Conservation (phyloP, 1,140 invertebrate species). For the Oryctes rhinoceros region DNA sequence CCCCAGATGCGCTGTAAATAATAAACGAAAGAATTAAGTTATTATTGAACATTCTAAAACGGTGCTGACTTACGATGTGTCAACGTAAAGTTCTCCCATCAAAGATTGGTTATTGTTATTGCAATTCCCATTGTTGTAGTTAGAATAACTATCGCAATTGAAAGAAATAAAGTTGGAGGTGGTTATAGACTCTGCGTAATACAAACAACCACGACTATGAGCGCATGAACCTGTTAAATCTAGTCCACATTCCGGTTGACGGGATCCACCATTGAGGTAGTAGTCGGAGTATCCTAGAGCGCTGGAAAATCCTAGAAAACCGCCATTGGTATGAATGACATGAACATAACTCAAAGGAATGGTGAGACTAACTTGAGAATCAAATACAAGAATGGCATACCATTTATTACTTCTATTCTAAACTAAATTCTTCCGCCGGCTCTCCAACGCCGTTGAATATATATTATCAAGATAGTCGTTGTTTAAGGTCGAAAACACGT, state of each 20-base stretch:
- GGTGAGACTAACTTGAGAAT: no score
- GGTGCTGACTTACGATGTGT: constrained; percentile 51
- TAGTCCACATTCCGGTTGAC: constrained; percentile 73
- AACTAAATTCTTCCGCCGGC: no score
- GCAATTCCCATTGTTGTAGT: constrained; percentile 65
- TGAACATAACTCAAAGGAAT: constrained; percentile 69
- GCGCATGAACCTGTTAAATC: constrained; percentile 65
- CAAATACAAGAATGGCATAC: no score
- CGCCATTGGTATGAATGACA: constrained; percentile 64
- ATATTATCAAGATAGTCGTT: no score
- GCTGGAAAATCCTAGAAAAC: constrained; percentile 67
- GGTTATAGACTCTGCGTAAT: constrained; percentile 68
- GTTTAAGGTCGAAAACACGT: no score
- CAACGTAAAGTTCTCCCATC: constrained; percentile 67
- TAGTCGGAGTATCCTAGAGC: constrained; percentile 76
- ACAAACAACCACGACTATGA: constrained; percentile 67
- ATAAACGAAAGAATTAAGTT: background rate
- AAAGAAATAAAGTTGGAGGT: constrained; percentile 61
- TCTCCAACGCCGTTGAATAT: no score
- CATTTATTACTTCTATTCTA: no score
- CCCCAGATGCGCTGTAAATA: background rate
- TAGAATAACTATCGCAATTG: constrained; percentile 66
- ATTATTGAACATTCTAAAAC: background rate
- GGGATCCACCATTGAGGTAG: constrained; percentile 72
- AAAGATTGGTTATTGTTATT: constrained; percentile 61